Base-by-base conservation (phyloP, 2,797 vertebrate genomes). In the Microctenopoma lineatum region DNA sequence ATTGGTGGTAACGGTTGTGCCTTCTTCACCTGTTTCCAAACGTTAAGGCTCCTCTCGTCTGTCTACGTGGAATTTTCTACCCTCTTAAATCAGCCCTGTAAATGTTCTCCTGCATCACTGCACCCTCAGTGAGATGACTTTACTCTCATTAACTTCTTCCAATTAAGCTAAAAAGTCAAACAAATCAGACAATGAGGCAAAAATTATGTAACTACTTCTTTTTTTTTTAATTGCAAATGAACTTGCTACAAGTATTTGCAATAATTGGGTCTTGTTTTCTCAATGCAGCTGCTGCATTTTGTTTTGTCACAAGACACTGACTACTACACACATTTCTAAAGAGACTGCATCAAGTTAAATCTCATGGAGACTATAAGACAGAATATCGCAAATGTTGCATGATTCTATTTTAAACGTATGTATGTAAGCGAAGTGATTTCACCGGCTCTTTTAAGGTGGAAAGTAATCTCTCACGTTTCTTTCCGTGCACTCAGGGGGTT, bases 401-500 rank as follows among this genome's bases (percentile, higher is more conserved):
- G 2, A 46, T 34, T 67, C 14, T 50, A 11, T 56, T 58, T 14
- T 14, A 51, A 73, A 47, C 2, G 10, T 56, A 21, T 41, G 32
- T 38, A 41, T 59, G 11, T 51, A 32, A 41, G 36, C 44, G 2
- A 32, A 65, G 7, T 47, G 12, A 56, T 60, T 59, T 63, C 63
- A 57, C 46, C 66, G 32, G 3, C 32, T 50, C 18, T n/a, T 73
- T 16, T 52, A 4, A 77, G 55, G 32, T 60, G 34, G 14, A 59
- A 55, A 29, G 15, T 12, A 54, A 64, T 58, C 25, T 73, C 58
- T 34, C 21, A 26, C 13, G 46, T 53, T 58, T 48, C 25, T 76
- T 56, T 71, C 21, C 29, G 47, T 25, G 59, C 18, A 69, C 54
- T 69, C 45, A 63, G 26, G 39, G 46, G 52, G 13, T 59, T 71